Evolutionary conservation across 2,888 invertebrate genomes (phyloP), one percentile per base, ranked within the genome.

Genomic region (Acronicta psi): DNA sequence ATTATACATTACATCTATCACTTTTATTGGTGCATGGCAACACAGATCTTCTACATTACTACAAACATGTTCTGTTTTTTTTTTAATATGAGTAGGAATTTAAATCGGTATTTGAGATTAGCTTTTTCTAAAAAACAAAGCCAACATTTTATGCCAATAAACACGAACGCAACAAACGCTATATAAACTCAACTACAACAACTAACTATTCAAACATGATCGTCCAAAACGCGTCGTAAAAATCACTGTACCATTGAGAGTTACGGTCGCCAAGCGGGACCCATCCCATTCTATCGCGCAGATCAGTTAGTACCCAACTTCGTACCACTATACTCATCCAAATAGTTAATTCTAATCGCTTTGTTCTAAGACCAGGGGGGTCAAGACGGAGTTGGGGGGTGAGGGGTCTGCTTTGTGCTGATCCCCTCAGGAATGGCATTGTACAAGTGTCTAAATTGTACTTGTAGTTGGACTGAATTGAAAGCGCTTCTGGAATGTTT

Each of bases 271-370:
- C 5, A 37, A 52, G 17, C 52, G 37, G 23, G n/a, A 49, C 9
- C 16, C 52, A 59, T 66, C 63, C 42, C 55, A 58, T 45, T 58
- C 49, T 46, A 58, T 55, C 49, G 44, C 42, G 38, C 49, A 51
- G 44, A 67, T 72, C 57, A 58, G 59, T 57, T 49, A 69, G 60
- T 64, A 52, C 38, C 37, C 40, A 73, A 75, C 47, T 74, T 65
- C 43, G 31, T 29, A 52, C 34, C 42, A 55, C 56, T 62, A 59
- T 42, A 53, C 18, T 50, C 38, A 61, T 51, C 44, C 55, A 47
- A 68, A 75, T 75, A 75, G 75, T 68, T 70, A 70, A 75, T 75
- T 75, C 70, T 75, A 73, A 75, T 73, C 59, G 73, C 75, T 75
- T 75, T 75, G 75, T 75, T 70, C 64, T 58, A 63, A 73, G 69